A percentile compares a stretch with the other conserved stretches of the same genome.
Evolutionary conservation across 53 echinoderm and acorn worm species (phyloP).

Genomic region (Actinopyga echinites): DNA sequence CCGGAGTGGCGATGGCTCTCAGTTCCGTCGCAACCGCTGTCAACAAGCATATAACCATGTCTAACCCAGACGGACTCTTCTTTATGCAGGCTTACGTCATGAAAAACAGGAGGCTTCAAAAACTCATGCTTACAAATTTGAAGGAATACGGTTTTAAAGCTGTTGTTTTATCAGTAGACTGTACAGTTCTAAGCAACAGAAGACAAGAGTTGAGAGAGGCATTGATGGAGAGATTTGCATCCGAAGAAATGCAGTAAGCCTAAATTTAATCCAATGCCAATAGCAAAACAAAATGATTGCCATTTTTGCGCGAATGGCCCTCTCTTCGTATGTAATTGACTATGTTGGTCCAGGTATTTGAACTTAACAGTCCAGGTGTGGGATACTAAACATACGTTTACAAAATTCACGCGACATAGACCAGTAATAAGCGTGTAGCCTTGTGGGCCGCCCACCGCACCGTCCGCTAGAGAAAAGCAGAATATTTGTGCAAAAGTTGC

Average conservation of each 20-base stretch:
- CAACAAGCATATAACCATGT: not conserved
- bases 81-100: not conserved
- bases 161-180: not conserved
- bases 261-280: too few relatives aligned
- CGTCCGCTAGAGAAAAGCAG: too few relatives aligned
- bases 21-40: not conserved
- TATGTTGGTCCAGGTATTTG: too few relatives aligned
- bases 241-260: not conserved
- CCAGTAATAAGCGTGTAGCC: too few relatives aligned
- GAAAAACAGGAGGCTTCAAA: not conserved
- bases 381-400: too few relatives aligned
- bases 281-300: too few relatives aligned
- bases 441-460: too few relatives aligned
- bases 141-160: constrained; percentile 4
- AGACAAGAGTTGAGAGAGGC: not conserved
- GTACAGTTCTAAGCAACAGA: not conserved
- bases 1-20: not conserved
- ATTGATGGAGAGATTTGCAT: not conserved
- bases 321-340: too few relatives aligned
- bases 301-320: too few relatives aligned
- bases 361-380: too few relatives aligned
- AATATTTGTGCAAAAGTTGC: too few relatives aligned
- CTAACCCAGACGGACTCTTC: not conserved
- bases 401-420: too few relatives aligned
- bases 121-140: not conserved